Evolutionary conservation across 2,797 vertebrate genomes (phyloP).

Genomic region (Hozukius guyotensis): DNA sequence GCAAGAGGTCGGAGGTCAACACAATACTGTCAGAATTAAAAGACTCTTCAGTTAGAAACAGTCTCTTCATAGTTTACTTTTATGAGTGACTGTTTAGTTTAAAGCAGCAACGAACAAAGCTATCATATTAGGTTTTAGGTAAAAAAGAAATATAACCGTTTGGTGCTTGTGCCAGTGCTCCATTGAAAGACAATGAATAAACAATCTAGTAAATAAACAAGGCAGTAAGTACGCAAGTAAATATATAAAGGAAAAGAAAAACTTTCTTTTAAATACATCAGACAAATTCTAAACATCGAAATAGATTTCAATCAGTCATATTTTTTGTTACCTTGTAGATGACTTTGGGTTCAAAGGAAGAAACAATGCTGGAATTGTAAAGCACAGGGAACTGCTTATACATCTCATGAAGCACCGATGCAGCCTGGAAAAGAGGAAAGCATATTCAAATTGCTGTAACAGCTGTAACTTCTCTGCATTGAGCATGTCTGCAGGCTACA

Average conservation of each 20-base stretch:
- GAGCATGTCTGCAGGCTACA: background rate
- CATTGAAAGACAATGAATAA: background rate
- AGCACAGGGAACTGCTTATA: constrained; percentile 82
- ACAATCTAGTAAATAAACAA: background rate
- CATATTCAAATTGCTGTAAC: too few species aligned
- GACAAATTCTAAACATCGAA: background rate
- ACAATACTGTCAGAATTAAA: constrained; percentile 64
- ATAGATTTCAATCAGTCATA: background rate
- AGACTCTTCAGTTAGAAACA: too few species aligned
- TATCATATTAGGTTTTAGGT: background rate
- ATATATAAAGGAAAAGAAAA: background rate
- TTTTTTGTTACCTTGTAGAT: constrained; percentile 90
- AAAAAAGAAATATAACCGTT: background rate
- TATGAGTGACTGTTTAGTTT: background rate
- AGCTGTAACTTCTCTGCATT: background rate
- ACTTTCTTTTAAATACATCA: background rate
- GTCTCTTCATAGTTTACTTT: background rate
- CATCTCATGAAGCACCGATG: constrained; percentile 76
- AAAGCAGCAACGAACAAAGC: background rate
- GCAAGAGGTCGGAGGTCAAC: constrained; percentile 30
- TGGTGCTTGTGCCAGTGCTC: background rate
- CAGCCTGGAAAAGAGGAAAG: constrained; percentile 57
- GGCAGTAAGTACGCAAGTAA: background rate
- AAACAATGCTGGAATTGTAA: constrained; percentile 63
- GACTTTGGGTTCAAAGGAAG: constrained; percentile 83